phyloP scores from a whole-genome alignment of 2,888 invertebrate genomes.

The Micoletzkya japonica region DNA sequence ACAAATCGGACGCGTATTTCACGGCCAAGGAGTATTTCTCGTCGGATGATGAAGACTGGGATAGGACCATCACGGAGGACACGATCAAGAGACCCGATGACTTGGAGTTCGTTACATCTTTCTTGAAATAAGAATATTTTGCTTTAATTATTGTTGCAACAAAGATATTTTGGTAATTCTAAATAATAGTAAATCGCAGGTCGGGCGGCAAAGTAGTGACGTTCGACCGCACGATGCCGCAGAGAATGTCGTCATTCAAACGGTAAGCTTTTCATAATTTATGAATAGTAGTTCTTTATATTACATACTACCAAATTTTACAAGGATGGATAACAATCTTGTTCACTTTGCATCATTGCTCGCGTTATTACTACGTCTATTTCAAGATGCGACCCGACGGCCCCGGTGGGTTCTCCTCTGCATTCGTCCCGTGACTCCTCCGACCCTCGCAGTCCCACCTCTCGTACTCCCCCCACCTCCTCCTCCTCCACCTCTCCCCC shows the following conservation, averaged over 20 bases:
- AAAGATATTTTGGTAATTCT: neutral
- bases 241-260: constrained; percentile 16
- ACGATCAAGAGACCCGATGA: constrained; percentile 12
- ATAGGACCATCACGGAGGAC: constrained; percentile 22
- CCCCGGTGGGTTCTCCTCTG: constrained; percentile 6
- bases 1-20: constrained; percentile 23
- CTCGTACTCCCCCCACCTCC: constrained; percentile 1
- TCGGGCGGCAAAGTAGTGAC: neutral
- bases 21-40: constrained; percentile 11
- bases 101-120: neutral
- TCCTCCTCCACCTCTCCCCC: neutral
- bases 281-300: too few relatives aligned
- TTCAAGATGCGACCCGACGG: constrained; percentile 16
- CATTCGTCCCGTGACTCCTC: neutral
- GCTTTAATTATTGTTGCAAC: neutral
- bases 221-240: constrained; percentile 16
- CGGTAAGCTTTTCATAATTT: too few relatives aligned
- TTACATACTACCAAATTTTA: too few relatives aligned
- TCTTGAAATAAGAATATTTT: neutral
- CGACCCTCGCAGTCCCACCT: neutral
- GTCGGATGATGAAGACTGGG: constrained; percentile 19
- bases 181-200: too few relatives aligned
- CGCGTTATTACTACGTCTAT: neutral
- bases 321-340: too few relatives aligned
- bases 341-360: neutral